A percentile compares a stretch with the other conserved stretches of the same genome.
phyloP scores from a whole-genome alignment of 2,888 invertebrate genomes.

The Lordiphosa fenestrarum region DNA sequence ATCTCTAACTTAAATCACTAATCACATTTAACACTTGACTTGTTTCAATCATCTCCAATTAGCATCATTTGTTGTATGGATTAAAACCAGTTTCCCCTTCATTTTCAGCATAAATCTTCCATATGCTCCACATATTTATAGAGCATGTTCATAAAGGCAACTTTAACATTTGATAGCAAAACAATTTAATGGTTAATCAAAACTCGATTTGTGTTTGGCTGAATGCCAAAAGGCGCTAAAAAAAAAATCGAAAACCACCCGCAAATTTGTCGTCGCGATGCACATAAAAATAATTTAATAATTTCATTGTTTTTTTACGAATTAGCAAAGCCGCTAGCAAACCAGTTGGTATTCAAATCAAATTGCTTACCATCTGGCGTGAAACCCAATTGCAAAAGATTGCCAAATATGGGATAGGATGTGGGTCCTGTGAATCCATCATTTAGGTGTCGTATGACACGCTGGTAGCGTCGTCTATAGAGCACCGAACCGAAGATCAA shows the following conservation, averaged over 20 bases:
- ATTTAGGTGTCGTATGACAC: constrained; percentile 24
- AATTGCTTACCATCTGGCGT: constrained; percentile 40
- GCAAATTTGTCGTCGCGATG: constrained; percentile 27
- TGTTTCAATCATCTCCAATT: too few species aligned
- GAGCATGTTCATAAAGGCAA: constrained; percentile 20
- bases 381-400: constrained; percentile 43
- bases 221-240: constrained; percentile 64
- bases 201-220: constrained; percentile 22
- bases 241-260: constrained; percentile 19
- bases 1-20: too few species aligned
- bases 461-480: constrained; percentile 21
- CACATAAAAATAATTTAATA: constrained; percentile 30
- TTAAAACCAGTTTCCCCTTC: constrained; percentile 28
- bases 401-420: constrained; percentile 45
- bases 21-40: too few species aligned
- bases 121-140: constrained; percentile 32
- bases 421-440: constrained; percentile 40
- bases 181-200: constrained; percentile 11
- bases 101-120: constrained; percentile 24
- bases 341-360: constrained; percentile 25
- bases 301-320: constrained; percentile 29
- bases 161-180: constrained; percentile 14
- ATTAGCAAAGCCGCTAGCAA: constrained; percentile 16
- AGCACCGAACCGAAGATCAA: constrained; percentile 14
- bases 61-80: background rate